Evolutionary conservation across 2,888 invertebrate genomes (phyloP), one percentile per base, ranked within the genome.

Genomic region (Chymomyza fuscimana): DNA sequence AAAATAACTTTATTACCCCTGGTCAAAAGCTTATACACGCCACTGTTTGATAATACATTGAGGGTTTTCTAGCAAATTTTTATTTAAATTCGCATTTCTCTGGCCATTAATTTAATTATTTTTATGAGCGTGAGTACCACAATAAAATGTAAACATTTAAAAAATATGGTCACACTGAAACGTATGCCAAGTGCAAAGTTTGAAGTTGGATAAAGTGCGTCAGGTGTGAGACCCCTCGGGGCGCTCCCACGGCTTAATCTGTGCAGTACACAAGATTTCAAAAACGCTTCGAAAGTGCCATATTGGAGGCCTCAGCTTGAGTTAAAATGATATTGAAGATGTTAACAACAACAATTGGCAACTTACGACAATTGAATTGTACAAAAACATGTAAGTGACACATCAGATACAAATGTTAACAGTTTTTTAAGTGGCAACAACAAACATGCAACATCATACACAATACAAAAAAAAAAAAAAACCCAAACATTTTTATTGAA

Each of bases 311-410:
- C 40, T 46, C 40, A 12, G 40, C 12, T 12, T 46, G 36, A 36
- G 36, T 36, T 36, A 4, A 6, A 36, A 36, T 36, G 36, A 36
- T 7, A 36, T 36, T 36, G 40, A 46, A 46, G 40, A 46, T 61
- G 40, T 16, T 16, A 61, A 36, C 36, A 40, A 61, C 59, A 46
- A 59, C 9, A 22, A 36, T 58, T 32, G 58, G 25, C 19, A 51
- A 62, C 65, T 54, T 52, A 7, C 40, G 40, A 46, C 67, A 68
- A 72, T 77, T 79, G 67, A 70, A 77, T 73, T 70, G 72, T 76
- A 67, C 54, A 72, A 66, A 76, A 54, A 19, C 16, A 59, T 67
- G 29, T 59, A 70, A 68, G 22, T 65, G 60, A 74, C 58, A 65
- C 61, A 58, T 25, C 40, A 46, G 40, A 10, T 46, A 46, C 52